phyloP scores from a whole-genome alignment of 2,888 invertebrate genomes.

The Scaptomyza tumidula region DNA sequence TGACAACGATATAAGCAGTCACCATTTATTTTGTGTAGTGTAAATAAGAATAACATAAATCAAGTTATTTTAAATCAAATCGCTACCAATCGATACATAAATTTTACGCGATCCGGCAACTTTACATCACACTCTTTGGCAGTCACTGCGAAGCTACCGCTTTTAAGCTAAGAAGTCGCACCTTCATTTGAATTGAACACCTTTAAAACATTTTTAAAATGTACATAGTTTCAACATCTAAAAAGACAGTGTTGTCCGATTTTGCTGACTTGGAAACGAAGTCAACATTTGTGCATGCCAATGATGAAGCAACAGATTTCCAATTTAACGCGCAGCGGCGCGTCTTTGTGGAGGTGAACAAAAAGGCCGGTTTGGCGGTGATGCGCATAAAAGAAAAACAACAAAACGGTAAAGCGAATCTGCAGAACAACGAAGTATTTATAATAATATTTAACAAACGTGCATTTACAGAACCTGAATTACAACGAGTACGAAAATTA shows the following conservation, averaged over 20 bases:
- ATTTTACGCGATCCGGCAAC: constrained; percentile 27
- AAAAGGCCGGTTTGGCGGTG: constrained; percentile 81
- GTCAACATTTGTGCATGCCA: constrained; percentile 74
- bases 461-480: constrained; percentile 60
- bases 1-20: too few species aligned
- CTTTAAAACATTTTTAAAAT: constrained; percentile 53
- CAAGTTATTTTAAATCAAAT: neutral
- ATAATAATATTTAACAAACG: neutral
- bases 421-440: neutral
- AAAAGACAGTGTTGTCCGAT: constrained; percentile 79
- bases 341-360: constrained; percentile 81
- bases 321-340: constrained; percentile 80
- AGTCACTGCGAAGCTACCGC: constrained; percentile 16
- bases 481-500: constrained; percentile 81
- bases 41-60: too few species aligned
- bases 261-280: constrained; percentile 81
- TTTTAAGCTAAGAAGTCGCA: constrained; percentile 6
- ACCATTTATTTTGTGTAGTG: too few species aligned
- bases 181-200: constrained; percentile 7
- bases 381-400: constrained; percentile 79
- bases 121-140: neutral
- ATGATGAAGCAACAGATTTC: constrained; percentile 81
- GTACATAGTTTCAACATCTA: constrained; percentile 82
- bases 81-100: neutral
- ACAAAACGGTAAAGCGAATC: constrained; percentile 60